Evolutionary conservation across 1,140 invertebrate genomes (phyloP).

Genomic region (Drosophila nigromelanica): DNA sequence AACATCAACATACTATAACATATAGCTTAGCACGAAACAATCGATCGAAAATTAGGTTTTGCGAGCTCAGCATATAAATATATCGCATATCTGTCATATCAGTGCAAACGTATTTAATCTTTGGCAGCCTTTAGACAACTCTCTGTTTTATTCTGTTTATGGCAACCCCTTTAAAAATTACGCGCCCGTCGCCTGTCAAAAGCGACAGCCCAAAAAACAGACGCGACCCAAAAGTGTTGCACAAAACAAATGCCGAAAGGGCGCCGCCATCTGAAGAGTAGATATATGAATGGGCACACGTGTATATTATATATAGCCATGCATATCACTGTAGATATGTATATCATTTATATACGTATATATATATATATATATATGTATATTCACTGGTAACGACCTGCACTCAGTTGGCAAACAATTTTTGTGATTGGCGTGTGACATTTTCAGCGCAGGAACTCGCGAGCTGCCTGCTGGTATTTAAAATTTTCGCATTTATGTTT

Average conservation of each 20-base stretch:
- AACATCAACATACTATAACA: too few relatives aligned
- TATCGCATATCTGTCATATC: too few relatives aligned
- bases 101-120: too few relatives aligned
- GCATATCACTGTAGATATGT: constrained; percentile 2
- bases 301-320: constrained; percentile 3
- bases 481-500: constrained; percentile 56
- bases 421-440: constrained; percentile 78
- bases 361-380: not conserved
- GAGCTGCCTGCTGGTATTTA: constrained; percentile 46
- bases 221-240: constrained; percentile 35
- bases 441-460: constrained; percentile 50
- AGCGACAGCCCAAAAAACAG: constrained; percentile 15
- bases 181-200: not conserved
- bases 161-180: not conserved
- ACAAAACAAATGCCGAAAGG: constrained; percentile 33
- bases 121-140: too few relatives aligned
- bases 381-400: constrained; percentile 17
- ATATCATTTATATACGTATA: not conserved
- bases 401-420: constrained; percentile 53
- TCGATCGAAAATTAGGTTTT: too few relatives aligned
- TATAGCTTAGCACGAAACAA: too few relatives aligned
- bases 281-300: constrained; percentile 19
- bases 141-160: not conserved
- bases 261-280: constrained; percentile 8
- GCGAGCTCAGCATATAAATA: too few relatives aligned